Conservation (phyloP, 2,888 invertebrate genomes). For the Mesorhabditis sp. region DNA sequence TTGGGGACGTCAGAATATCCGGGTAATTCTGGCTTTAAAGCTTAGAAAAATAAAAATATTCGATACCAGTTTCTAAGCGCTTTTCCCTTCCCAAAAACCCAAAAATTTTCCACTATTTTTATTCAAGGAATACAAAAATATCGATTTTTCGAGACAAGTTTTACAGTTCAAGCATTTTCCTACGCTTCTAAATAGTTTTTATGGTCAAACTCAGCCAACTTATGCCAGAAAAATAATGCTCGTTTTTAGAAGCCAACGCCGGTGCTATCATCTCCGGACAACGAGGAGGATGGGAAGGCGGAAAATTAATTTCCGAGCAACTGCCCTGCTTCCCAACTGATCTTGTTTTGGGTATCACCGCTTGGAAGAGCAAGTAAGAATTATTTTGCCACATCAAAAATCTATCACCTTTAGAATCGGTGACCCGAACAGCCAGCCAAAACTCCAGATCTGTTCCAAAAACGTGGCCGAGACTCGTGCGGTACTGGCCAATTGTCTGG, state of each 20-base stretch:
- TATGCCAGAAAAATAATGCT: background rate
- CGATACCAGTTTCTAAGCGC: no score
- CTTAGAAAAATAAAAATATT: no score
- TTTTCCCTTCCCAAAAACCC: no score
- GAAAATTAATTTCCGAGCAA: slow-evolving; percentile 37
- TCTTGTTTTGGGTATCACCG: slow-evolving; percentile 35
- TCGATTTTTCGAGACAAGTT: no score
- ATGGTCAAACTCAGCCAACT: no score
- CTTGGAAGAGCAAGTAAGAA: slow-evolving; percentile 30
- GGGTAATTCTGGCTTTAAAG: slow-evolving; percentile 13
- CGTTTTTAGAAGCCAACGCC: slow-evolving; percentile 27
- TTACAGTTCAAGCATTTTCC: no score
- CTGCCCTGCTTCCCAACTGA: slow-evolving; percentile 34
- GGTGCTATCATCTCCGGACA: slow-evolving; percentile 33
- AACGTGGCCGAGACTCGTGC: slow-evolving; percentile 38
- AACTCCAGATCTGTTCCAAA: slow-evolving; percentile 39
- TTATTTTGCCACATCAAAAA: background rate
- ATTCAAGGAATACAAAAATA: no score
- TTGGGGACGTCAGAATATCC: slow-evolving; percentile 30
- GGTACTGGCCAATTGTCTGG: slow-evolving; percentile 37
- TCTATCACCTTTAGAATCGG: slow-evolving; percentile 14
- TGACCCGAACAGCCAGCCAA: slow-evolving; percentile 31
- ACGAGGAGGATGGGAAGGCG: slow-evolving; percentile 43
- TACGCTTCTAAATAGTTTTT: no score
- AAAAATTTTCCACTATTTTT: no score